phyloP scores from a whole-genome alignment of 1,140 invertebrate species.

The Cheumatopsyche charites region DNA sequence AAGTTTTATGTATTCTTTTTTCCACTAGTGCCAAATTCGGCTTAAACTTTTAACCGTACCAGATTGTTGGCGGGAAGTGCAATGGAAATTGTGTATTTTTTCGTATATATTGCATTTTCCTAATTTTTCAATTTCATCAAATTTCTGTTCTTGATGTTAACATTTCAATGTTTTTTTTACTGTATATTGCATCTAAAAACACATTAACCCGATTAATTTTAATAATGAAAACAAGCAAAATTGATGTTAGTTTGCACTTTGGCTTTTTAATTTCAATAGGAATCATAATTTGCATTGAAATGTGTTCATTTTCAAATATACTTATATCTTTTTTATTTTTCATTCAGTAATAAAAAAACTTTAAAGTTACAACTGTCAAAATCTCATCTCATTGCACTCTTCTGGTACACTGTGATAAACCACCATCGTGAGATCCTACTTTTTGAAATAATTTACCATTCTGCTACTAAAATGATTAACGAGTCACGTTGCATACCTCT shows the following conservation, averaged over 20 bases:
- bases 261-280: constrained; percentile 1
- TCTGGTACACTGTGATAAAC: background rate
- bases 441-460: constrained; percentile 6
- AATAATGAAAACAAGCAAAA: background rate
- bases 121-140: background rate
- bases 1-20: constrained; percentile 19
- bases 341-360: background rate
- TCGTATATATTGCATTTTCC: background rate
- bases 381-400: constrained; percentile 4
- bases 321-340: too few species aligned
- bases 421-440: background rate
- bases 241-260: constrained; percentile 9
- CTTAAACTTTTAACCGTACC: constrained; percentile 11
- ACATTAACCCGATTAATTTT: constrained; percentile 8
- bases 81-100: constrained; percentile 1
- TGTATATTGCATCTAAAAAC: background rate
- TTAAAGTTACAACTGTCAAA: background rate
- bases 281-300: background rate
- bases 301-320: too few species aligned
- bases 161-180: background rate
- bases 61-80: constrained; percentile 17
- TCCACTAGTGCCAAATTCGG: constrained; percentile 23
- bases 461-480: background rate
- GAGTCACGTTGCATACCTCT: constrained; percentile 11
- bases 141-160: constrained; percentile 6